These are phyloP conservation scores for Xyrichtys novacula DNA, from an alignment of 2,797 vertebrate genomes.

Conservation along the genomic window DNA sequence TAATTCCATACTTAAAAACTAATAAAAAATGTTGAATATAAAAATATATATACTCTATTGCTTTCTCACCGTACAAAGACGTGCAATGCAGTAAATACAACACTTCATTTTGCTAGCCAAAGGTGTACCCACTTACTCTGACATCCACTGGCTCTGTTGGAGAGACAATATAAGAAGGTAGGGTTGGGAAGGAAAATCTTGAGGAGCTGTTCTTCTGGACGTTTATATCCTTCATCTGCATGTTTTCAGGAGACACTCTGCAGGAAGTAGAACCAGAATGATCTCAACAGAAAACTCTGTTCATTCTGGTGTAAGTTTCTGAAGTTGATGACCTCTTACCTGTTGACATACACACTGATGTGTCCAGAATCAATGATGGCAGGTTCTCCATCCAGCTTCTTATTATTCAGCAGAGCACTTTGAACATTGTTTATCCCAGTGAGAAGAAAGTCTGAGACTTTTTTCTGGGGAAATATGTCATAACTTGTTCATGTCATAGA, in stretches of 20 bases:
- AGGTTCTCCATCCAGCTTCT: slow-evolving; percentile 80
- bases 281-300: not conserved
- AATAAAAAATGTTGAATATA: too few relatives aligned
- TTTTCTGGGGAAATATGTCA: slow-evolving; percentile 65
- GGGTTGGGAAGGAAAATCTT: slow-evolving; percentile 88
- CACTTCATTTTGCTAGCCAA: not conserved
- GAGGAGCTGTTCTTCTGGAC: slow-evolving; percentile 79
- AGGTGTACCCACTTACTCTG: slow-evolving; percentile 84
- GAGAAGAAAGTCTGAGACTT: slow-evolving; percentile 84
- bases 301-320: not conserved
- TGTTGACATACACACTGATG: slow-evolving; percentile 91
- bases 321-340: slow-evolving; percentile 77
- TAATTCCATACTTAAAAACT: too few relatives aligned
- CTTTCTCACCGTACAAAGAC: too few relatives aligned
- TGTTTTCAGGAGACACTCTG: slow-evolving; percentile 75
- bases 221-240: slow-evolving; percentile 80
- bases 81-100: too few relatives aligned
- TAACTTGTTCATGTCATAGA: slow-evolving; percentile 5
- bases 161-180: slow-evolving; percentile 74
- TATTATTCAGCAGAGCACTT: slow-evolving; percentile 88
- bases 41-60: too few relatives aligned
- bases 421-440: slow-evolving; percentile 87
- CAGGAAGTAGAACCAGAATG: slow-evolving; percentile 18
- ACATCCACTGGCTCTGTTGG: slow-evolving; percentile 89
- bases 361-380: slow-evolving; percentile 83